Conservation (phyloP, 2,113 vertebrate genomes). For the Pelecanoides urinatrix region DNA sequence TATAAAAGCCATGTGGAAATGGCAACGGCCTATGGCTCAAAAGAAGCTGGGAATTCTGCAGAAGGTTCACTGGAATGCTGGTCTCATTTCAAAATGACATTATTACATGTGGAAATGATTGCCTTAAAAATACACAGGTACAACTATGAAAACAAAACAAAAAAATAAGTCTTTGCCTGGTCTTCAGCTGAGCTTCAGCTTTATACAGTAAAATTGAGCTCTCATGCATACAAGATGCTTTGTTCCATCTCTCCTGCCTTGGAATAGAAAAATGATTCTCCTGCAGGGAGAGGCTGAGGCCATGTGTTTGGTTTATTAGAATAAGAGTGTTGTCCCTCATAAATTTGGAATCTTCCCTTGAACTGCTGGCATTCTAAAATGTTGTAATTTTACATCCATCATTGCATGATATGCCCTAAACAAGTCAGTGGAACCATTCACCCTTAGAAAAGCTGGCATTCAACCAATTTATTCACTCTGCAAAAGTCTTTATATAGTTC, state of each 20-base stretch:
- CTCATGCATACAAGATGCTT: not conserved
- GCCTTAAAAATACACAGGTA: not conserved
- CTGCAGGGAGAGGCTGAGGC: not conserved
- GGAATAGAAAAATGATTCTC: slow-evolving; percentile 4
- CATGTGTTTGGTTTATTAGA: not conserved
- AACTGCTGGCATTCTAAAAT: slow-evolving; percentile 27
- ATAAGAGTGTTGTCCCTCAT: slow-evolving; percentile 17
- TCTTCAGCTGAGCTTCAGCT: not conserved
- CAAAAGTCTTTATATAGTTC: slow-evolving; percentile 51
- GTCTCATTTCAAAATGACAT: not conserved
- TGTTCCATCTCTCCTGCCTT: not conserved
- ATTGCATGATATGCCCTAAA: slow-evolving; percentile 24
- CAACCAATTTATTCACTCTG: slow-evolving; percentile 49
- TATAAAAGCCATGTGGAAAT: not conserved
- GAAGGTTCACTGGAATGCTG: not conserved
- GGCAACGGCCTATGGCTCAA: not conserved
- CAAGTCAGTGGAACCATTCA: slow-evolving; percentile 56
- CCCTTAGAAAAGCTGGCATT: slow-evolving; percentile 61
- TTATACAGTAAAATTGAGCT: not conserved
- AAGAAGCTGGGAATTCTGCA: not conserved
- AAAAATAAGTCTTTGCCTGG: not conserved
- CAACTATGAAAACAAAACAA: not conserved
- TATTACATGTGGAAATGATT: not conserved
- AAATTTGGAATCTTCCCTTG: slow-evolving; percentile 41
- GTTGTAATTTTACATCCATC: slow-evolving; percentile 49